A percentile compares a stretch with the other conserved stretches of the same genome.
phyloP scores from a whole-genome alignment of 2,113 vertebrate species.

The Hippocampus mohnikei region DNA sequence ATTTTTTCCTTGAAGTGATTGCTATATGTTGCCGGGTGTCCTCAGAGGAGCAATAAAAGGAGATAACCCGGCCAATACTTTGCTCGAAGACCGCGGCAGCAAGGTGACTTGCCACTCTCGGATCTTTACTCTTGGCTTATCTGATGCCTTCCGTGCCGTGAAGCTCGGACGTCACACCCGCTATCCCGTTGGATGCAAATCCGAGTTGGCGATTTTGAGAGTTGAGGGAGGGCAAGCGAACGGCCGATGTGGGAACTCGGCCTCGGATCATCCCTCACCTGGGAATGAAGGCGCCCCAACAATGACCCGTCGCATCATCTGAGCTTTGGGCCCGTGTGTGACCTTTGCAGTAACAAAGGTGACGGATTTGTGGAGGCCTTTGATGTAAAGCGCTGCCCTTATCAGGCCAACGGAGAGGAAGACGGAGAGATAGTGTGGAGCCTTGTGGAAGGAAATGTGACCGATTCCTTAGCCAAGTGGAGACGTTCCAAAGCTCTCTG shows the following conservation, averaged over 20 bases:
- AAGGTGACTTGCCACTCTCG: constrained; percentile 14
- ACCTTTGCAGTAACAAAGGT: constrained; percentile 61
- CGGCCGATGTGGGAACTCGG: constrained; percentile 29
- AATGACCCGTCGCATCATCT: constrained; percentile 46
- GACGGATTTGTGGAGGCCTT: constrained; percentile 48
- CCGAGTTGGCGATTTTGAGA: constrained; percentile 13
- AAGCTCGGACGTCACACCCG: constrained; percentile 8
- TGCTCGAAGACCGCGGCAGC: constrained; percentile 20
- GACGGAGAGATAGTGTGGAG: constrained; percentile 24
- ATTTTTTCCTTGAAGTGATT: constrained; percentile 18
- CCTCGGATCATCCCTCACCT: constrained; percentile 39
- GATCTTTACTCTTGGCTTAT: constrained; percentile 40
- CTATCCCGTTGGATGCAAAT: constrained; percentile 14
- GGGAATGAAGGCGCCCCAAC: constrained; percentile 54
- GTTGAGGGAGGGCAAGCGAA: constrained; percentile 32
- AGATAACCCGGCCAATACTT: constrained; percentile 38
- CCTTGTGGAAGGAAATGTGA: constrained; percentile 16
- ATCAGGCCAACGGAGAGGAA: constrained; percentile 41
- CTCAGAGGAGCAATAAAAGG: constrained; percentile 15
- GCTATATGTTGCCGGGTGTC: constrained; percentile 31
- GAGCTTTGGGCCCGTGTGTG: constrained; percentile 38
- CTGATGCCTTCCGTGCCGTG: constrained; percentile 28
- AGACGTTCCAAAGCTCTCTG: constrained; percentile 22
- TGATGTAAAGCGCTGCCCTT: constrained; percentile 58
- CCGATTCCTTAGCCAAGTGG: constrained; percentile 22